phyloP scores from a whole-genome alignment of 1,140 invertebrate species.

The Archegozetes longisetosus region DNA sequence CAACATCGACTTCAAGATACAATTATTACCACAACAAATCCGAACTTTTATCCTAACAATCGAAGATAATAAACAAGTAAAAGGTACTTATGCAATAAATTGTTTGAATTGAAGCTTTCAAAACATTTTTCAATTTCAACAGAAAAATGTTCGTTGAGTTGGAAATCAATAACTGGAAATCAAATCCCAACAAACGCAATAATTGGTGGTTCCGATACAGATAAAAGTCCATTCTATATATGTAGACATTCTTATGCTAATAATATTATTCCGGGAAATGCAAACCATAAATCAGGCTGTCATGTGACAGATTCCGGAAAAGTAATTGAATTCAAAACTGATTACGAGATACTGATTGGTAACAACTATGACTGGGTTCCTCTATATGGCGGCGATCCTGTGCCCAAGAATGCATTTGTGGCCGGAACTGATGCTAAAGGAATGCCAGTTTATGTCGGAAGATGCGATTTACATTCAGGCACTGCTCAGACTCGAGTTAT shows the following conservation, averaged over 20 bases:
- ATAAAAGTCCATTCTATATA: neutral
- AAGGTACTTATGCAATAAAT: neutral
- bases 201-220: neutral
- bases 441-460: slow-evolving; percentile 3
- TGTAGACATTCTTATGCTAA: neutral
- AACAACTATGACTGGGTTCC: neutral
- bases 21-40: neutral
- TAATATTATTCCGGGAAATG: neutral
- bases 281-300: neutral
- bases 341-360: neutral
- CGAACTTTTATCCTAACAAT: neutral
- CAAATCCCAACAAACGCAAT: neutral
- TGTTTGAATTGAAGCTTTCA: neutral
- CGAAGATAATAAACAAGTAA: neutral
- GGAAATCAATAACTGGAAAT: neutral
- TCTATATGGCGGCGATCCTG: slow-evolving; percentile 1
- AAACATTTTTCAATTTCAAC: neutral
- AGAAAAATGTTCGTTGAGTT: neutral
- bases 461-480: neutral
- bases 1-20: neutral
- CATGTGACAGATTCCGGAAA: neutral
- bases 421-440: neutral
- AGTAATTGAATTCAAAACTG: neutral
- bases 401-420: neutral
- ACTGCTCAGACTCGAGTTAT: neutral